Evolutionary conservation across 2,888 invertebrate species (phyloP), one percentile per base, ranked within the genome.

Genomic region (Dorcus parallelipipedus): DNA sequence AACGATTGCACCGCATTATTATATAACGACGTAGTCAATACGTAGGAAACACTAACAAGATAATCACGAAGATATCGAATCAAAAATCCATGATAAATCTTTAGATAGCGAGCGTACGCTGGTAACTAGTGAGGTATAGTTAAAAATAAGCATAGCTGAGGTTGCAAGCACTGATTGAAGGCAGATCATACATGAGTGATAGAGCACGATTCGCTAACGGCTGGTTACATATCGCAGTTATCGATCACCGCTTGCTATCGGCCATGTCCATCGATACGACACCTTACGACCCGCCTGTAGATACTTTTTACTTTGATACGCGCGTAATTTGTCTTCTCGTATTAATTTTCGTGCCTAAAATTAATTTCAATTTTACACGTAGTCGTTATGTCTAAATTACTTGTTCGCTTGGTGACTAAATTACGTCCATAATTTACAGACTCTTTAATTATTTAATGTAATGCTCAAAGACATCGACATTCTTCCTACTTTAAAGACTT

Each of bases 201-300:
- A 71, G 68, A 50, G 70, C 72, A 72, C 72, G 72, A 69, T 66
- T 63, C 60, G 65, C 71, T 68, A 67, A 65, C 64, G 71, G 71
- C 69, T 64, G 61, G 66, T 66, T 67, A 67, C 61, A 68, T 69
- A 69, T 68, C 69, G 64, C 58, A 60, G 62, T 66, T 67, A 69
- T 70, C 71, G 66, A 67, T 69, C 67, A 64, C 60, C 61, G 60
- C 56, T 56, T 60, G 43, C 62, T 71, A 71, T 71, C 71, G 66
- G 60, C 60, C 62, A 59, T 66, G 65, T 68, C 63, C 65, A 70
- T 70, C 70, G 63, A 54, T 65, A 69, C 63, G 68, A 70, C 69
- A 71, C 71, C 68, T 69, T 56, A 55, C 54, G 49, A 60, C 50
- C 47, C 52, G 49, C 54, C 49, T 57, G 59, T 61, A 51, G 51